Base-by-base conservation (phyloP, 2,888 invertebrate genomes). In the Drosophila merina region DNA sequence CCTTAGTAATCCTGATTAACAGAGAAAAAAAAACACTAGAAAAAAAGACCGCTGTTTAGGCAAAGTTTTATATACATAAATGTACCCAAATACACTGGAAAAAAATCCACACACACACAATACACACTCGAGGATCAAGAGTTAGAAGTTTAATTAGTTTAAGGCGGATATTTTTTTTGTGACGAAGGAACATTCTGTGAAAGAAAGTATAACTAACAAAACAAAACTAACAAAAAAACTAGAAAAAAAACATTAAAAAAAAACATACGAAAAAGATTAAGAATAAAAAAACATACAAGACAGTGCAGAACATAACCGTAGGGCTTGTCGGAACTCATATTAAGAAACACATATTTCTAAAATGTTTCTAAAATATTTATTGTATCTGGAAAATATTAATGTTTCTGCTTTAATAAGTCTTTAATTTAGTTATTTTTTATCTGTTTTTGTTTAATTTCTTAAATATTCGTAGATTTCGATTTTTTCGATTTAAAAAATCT, bases 11-110 rank as follows among this genome's bases (percentile, higher is more conserved):
- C 38, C 62, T 33, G 44, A 33, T 42, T 20, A 26, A 38, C 58
- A 20, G 58, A 44, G 20, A 20, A 20, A 20, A 20, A 20, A 20
- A 20, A 2, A 20, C 20, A 20, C 20, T 20, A 20, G 20, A 25
- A 56, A 50, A 47, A 59, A 38, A 36, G 58, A 50, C 50, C 50
- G 66, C 75, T 79, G 71, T 85, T 76, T 80, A 86, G 83, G 86
- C 83, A 83, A 88, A 87, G 75, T 79, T 86, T 84, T 88, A 84
- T 86, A 88, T 76, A 76, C 7, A 68, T 36, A 60, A 52, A 58
- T 57, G 67, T 48, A 75, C 28, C 26, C 26, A 6, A 0, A 3
- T n/a, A 10, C 20, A 25, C 36, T 20, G 6, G 1, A 28, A 28
- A 1, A 28, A 59, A 36, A 14, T 5, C 40, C 20, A 50, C 8